phyloP scores from a whole-genome alignment of 2,113 vertebrate species.

The Sciurus niger region DNA sequence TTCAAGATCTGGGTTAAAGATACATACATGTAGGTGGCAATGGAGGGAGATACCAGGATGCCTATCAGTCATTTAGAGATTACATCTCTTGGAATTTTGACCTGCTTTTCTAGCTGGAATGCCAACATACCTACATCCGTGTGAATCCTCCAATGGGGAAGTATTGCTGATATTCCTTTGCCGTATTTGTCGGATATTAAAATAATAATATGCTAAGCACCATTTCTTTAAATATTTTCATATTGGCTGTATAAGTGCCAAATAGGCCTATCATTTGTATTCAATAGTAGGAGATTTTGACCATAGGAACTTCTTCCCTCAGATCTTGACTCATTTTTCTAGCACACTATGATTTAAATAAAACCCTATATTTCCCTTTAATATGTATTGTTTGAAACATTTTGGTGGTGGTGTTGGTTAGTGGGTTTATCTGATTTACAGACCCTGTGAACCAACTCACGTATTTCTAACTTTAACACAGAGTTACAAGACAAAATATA shows the following conservation, averaged over 20 bases:
- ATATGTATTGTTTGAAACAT: neutral
- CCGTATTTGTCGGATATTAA: neutral
- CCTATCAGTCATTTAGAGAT: neutral
- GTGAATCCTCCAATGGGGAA: neutral
- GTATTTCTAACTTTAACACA: neutral
- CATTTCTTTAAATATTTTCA: conserved; percentile 34
- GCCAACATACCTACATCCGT: neutral
- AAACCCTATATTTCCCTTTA: neutral
- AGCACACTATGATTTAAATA: neutral
- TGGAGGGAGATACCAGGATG: neutral
- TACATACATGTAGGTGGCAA: neutral
- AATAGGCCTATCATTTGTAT: neutral
- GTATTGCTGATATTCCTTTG: neutral
- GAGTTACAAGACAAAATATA: neutral
- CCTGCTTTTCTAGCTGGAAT: neutral
- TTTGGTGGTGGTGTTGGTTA: neutral
- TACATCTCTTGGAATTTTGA: neutral
- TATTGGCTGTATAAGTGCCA: neutral
- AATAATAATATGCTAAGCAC: neutral
- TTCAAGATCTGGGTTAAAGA: neutral
- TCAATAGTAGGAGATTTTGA: neutral
- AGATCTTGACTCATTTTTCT: neutral
- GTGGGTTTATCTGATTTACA: neutral
- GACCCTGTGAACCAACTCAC: neutral
- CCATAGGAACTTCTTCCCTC: conserved; percentile 11